A percentile compares a stretch with the other conserved stretches of the same genome.
phyloP scores from a whole-genome alignment of 2,113 vertebrate genomes.

The Nymphicus hollandicus region DNA sequence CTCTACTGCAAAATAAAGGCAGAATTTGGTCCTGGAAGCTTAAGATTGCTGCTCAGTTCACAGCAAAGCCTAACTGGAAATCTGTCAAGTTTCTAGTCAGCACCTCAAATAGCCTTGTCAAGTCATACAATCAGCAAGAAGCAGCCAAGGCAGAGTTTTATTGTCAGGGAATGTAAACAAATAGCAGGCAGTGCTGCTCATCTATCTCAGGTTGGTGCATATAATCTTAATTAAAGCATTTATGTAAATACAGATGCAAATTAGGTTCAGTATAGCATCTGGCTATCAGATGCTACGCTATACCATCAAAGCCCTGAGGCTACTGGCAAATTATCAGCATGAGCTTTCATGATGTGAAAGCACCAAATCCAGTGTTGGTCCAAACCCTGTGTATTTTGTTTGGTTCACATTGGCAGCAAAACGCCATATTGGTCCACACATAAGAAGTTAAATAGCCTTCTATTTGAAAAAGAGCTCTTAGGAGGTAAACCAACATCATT shows the following conservation, averaged over 20 bases:
- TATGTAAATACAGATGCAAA: slow-evolving; percentile 64
- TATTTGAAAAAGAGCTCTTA: background rate
- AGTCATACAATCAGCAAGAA: background rate
- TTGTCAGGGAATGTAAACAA: slow-evolving; percentile 26
- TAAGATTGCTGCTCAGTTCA: background rate
- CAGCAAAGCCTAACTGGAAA: background rate
- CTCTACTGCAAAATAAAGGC: background rate
- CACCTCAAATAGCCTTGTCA: background rate
- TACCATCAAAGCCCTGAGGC: slow-evolving; percentile 24
- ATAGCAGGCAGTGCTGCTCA: background rate
- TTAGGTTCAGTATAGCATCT: slow-evolving; percentile 37
- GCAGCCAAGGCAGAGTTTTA: background rate
- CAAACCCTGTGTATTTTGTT: background rate
- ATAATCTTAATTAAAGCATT: slow-evolving; percentile 60
- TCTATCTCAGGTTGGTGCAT: background rate
- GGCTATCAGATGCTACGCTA: background rate
- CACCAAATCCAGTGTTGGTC: background rate
- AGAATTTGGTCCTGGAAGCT: background rate
- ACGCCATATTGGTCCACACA: background rate
- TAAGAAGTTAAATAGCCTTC: background rate
- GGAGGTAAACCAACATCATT: slow-evolving; percentile 9
- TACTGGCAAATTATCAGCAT: slow-evolving; percentile 31
- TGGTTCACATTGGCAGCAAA: background rate
- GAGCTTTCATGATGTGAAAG: background rate
- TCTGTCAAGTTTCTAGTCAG: background rate